Percentiles rank a stretch among this genome's conserved stretches.
Conservation (phyloP, 2,113 vertebrate genomes). For the Percina caprodes region DNA sequence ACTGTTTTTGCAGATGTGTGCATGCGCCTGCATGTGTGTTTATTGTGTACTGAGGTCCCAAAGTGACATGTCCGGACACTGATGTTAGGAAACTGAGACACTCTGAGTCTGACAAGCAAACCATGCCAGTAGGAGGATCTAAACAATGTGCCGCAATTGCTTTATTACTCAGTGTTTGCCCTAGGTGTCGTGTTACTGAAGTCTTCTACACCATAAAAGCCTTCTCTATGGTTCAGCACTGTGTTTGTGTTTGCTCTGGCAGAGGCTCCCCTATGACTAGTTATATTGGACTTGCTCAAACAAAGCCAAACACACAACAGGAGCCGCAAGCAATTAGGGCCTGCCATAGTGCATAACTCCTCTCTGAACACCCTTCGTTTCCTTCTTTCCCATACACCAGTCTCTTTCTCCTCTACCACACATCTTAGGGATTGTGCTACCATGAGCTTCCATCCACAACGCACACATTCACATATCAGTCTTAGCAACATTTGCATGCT, state of each 20-base stretch:
- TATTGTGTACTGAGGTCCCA: constrained; percentile 23
- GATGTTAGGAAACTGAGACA: constrained; percentile 69
- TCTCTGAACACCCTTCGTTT: constrained; percentile 51
- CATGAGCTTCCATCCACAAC: constrained; percentile 2
- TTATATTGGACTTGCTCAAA: constrained; percentile 81
- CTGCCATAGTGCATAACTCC: constrained; percentile 67
- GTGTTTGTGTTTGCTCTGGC: constrained; percentile 74
- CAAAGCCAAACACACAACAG: constrained; percentile 82
- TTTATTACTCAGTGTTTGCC: constrained; percentile 75
- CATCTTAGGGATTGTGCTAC: constrained; percentile 23
- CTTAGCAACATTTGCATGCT: constrained; percentile 17
- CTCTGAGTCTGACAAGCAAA: constrained; percentile 66
- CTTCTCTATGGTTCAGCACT: constrained; percentile 48
- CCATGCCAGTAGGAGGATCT: constrained; percentile 56
- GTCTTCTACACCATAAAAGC: constrained; percentile 70
- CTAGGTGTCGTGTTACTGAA: constrained; percentile 74
- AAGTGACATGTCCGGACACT: constrained; percentile 65
- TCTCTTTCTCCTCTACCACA: constrained; percentile 30
- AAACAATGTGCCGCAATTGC: constrained; percentile 66
- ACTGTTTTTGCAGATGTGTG: constrained; percentile 33
- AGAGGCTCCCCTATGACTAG: constrained; percentile 77
- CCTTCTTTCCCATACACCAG: constrained; percentile 36
- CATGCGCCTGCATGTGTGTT: constrained; percentile 16
- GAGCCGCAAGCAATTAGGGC: constrained; percentile 79
- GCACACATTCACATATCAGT: constrained; percentile 13